Percentiles rank a stretch among this genome's conserved stretches.
phyloP scores from a whole-genome alignment of 2,797 vertebrate species.

The Pipistrellus nathusii region DNA sequence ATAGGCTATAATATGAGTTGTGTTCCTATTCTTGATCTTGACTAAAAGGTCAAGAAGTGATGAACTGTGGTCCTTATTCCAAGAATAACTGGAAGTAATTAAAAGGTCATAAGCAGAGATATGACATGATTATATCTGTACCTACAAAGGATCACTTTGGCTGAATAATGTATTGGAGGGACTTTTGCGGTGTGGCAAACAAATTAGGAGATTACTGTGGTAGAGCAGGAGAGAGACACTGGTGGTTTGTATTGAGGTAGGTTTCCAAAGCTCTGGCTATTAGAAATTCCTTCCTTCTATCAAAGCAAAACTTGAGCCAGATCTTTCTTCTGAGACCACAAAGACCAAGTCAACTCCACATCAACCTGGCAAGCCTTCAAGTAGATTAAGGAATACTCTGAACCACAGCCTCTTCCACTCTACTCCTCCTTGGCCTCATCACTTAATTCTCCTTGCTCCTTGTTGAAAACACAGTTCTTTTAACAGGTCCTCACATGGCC shows the following conservation, averaged over 20 bases:
- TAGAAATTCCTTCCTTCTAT: constrained; percentile 5
- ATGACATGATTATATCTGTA: background rate
- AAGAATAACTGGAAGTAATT: background rate
- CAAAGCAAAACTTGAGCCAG: background rate
- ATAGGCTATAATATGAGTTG: background rate
- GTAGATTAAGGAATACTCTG: background rate
- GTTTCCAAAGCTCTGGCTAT: constrained; percentile 20
- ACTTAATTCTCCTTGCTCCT: background rate
- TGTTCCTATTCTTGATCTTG: background rate
- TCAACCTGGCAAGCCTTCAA: background rate
- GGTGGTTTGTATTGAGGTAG: background rate
- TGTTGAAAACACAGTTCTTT: background rate
- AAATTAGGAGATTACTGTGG: background rate
- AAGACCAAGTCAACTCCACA: background rate
- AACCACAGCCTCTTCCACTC: background rate
- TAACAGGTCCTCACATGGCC: background rate
- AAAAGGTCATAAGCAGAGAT: background rate
- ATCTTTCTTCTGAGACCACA: background rate
- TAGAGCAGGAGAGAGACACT: background rate
- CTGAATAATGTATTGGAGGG: background rate
- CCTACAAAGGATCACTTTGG: background rate
- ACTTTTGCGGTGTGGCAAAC: background rate
- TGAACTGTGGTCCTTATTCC: background rate
- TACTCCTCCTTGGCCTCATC: background rate
- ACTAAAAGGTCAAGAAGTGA: no score